Evolutionary conservation across 23 tunicate genomes (phyloP).

Genomic region (Ascidia mentula): DNA sequence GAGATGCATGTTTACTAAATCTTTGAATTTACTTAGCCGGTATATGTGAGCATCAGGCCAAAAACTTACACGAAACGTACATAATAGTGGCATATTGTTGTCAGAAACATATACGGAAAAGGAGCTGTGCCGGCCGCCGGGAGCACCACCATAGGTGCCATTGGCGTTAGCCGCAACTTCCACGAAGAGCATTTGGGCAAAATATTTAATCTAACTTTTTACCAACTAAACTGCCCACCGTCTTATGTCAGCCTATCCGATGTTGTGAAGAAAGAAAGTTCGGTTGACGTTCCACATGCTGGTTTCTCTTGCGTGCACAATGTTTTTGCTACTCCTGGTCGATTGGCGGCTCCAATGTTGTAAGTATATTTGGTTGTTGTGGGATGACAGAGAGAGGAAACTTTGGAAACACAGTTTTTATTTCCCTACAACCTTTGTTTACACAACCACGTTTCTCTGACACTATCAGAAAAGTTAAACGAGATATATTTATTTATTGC

Average conservation of each 20-base stretch:
- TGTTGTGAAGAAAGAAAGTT: neutral
- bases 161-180: neutral
- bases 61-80: no score
- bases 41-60: no score
- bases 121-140: neutral
- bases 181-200: neutral
- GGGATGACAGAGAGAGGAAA: neutral
- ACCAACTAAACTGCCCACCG: neutral
- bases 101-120: neutral
- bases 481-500: neutral
- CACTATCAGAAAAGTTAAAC: neutral
- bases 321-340: neutral
- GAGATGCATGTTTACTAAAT: no score
- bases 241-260: neutral
- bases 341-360: neutral
- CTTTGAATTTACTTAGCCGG: no score
- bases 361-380: neutral
- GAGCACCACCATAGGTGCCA: neutral
- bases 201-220: neutral
- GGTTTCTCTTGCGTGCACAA: neutral
- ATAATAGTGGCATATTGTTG: neutral
- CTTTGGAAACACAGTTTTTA: neutral
- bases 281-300: neutral
- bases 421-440: no score
- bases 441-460: neutral